A percentile compares a stretch with the other conserved stretches of the same genome.
Evolutionary conservation across 2,888 invertebrate genomes (phyloP).

Genomic region (Craniophora ligustri): DNA sequence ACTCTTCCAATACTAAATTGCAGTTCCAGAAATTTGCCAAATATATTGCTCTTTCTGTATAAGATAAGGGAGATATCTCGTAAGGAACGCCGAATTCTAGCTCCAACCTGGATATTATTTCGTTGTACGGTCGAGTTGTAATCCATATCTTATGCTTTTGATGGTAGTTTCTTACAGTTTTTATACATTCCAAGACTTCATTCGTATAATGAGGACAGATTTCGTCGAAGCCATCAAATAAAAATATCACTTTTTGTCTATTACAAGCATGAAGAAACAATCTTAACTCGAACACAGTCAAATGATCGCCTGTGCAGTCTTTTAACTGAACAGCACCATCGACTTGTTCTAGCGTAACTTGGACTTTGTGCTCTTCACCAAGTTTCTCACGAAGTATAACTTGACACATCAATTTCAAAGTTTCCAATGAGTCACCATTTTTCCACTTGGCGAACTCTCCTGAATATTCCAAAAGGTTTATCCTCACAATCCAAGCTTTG

Average conservation of each 20-base stretch:
- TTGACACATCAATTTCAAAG: conserved; percentile 14
- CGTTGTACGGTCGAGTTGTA: conserved; percentile 43
- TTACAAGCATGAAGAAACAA: conserved; percentile 38
- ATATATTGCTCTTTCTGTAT: conserved; percentile 20
- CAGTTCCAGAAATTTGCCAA: conserved; percentile 22
- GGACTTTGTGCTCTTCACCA: neutral
- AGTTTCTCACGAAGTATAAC: conserved; percentile 1
- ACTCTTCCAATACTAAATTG: conserved; percentile 15
- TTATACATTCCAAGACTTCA: conserved; percentile 19
- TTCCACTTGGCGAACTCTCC: conserved; percentile 24
- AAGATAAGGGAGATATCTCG: conserved; percentile 18
- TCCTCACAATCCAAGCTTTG: conserved; percentile 34
- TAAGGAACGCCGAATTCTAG: conserved; percentile 26
- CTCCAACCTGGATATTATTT: conserved; percentile 21
- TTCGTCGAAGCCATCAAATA: conserved; percentile 54
- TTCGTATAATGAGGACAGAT: conserved; percentile 42
- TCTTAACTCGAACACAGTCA: conserved; percentile 22
- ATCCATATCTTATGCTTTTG: conserved; percentile 34
- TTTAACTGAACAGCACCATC: conserved; percentile 7
- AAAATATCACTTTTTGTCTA: conserved; percentile 22
- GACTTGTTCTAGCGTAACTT: neutral
- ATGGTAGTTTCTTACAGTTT: conserved; percentile 2
- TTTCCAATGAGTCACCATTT: conserved; percentile 4
- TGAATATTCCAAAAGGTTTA: conserved; percentile 32
- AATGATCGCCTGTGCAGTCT: conserved; percentile 3